Evolutionary conservation across 1,140 invertebrate species (phyloP).

Genomic region (Chlorops oryzae): DNA sequence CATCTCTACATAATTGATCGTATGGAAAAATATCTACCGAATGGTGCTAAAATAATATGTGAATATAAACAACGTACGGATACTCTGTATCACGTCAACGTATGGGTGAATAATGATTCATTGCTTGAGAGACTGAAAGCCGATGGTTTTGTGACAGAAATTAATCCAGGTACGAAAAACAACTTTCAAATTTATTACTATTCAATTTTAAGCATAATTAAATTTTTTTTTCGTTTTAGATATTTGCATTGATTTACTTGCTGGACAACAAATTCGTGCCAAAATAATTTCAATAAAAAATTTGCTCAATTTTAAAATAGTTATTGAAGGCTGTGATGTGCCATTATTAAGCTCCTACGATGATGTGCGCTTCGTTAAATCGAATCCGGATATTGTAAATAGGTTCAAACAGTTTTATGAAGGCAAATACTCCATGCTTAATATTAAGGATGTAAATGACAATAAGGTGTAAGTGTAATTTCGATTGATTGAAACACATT

Average conservation of each 20-base stretch:
- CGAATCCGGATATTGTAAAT: conserved; percentile 33
- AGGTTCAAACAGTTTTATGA: conserved; percentile 39
- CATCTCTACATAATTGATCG: conserved; percentile 55
- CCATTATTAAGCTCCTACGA: conserved; percentile 39
- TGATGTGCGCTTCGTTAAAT: conserved; percentile 40
- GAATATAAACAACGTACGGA: conserved; percentile 28
- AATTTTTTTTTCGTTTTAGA: conserved; percentile 18
- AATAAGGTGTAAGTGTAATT: conserved; percentile 37
- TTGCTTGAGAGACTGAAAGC: conserved; percentile 28
- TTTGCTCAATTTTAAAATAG: conserved; percentile 39
- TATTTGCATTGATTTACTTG: conserved; percentile 28
- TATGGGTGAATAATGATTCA: conserved; percentile 31
- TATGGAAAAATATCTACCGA: conserved; percentile 49
- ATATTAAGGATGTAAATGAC: conserved; percentile 39
- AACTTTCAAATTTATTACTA: not conserved
- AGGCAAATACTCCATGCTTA: conserved; percentile 36
- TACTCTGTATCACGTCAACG: conserved; percentile 23
- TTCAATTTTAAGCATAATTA: not conserved
- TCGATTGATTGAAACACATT: too few relatives aligned
- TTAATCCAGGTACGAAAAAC: conserved; percentile 23
- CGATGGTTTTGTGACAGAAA: conserved; percentile 29
- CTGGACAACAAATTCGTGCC: conserved; percentile 40
- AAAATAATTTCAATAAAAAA: conserved; percentile 35
- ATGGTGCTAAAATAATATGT: conserved; percentile 31
- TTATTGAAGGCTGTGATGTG: conserved; percentile 29